Base-by-base conservation (phyloP, 2,113 vertebrate species). In the Prolemur simus region DNA sequence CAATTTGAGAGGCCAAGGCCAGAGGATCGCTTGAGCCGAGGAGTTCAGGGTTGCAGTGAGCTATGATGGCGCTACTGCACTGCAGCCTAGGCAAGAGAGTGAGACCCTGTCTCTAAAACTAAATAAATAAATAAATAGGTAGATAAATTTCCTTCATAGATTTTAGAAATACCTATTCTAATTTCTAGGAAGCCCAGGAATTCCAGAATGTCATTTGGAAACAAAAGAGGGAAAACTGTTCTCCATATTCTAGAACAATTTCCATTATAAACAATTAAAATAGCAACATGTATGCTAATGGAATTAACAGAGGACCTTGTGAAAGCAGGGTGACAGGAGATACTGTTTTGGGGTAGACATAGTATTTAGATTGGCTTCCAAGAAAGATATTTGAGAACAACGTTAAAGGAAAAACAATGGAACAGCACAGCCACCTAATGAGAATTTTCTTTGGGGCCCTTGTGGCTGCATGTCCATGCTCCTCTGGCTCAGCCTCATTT, bases 201-300 rank as follows among this genome's bases (percentile, higher is more conserved):
- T 25, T 92, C 90, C 25, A 90, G 15, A 52, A 45, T 84, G 17
- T 54, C 60, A 85, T 69, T 66, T 94, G 64, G 25, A 95, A 81
- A 66, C 23, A 82, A 63, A 77, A 76, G 5, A 94, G 9, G 27
- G 37, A 39, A 69, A 71, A 32, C 66, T 32, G 15, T 23, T 60
- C 3, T 42, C 29, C 64, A 69, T 37, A 63, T 91, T 45, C 8
- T 85, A 34, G 66, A 73, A 86, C n/a, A 89, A n/a, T 45, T 82
- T 71, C 23, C 56, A 32, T 93, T 81, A 64, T n/a, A 81, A 91
- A n/a, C 12, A 63, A 89, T 89, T 86, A 86, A 92, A 92, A 71
- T 69, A 81, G 64, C 29, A 89, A 81, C 66, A 78, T 60, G 7
- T 37, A 25, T 69, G 27, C 17, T 74, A 56, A 49, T 76, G 29